phyloP scores from a whole-genome alignment of 2,113 vertebrate genomes.

The Macaca mulatta region DNA sequence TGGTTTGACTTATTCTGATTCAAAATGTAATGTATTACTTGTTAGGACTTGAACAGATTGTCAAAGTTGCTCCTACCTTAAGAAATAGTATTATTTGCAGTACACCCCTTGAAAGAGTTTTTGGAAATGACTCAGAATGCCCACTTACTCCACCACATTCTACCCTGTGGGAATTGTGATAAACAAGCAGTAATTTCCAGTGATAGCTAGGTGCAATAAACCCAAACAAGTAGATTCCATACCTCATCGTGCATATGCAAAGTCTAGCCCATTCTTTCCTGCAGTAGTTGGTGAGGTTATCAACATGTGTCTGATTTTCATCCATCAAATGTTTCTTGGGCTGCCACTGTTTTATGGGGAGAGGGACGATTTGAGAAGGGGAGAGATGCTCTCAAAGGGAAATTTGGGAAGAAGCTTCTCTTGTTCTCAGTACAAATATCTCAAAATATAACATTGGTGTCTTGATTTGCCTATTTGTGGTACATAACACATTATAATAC shows the following conservation, averaged over 20 bases:
- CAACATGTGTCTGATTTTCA: background rate
- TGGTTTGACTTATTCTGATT: slow-evolving; percentile 26
- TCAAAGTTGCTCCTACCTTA: slow-evolving; percentile 37
- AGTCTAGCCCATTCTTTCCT: slow-evolving; percentile 3
- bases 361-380: background rate
- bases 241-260: background rate
- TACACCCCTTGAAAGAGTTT: slow-evolving; percentile 21
- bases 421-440: slow-evolving; percentile 14
- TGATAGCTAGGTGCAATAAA: background rate
- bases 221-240: background rate
- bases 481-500: background rate
- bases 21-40: slow-evolving; percentile 29
- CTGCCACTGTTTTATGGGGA: background rate
- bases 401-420: background rate
- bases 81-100: slow-evolving; percentile 20
- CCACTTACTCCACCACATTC: background rate
- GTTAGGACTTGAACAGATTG: slow-evolving; percentile 18
- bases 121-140: slow-evolving; percentile 44
- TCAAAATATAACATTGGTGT: background rate
- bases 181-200: background rate
- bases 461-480: background rate
- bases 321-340: background rate
- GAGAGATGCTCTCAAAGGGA: background rate
- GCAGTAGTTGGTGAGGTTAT: background rate
- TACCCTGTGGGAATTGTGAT: background rate